Base-by-base conservation (phyloP, 2,888 invertebrate genomes). In the Eremobia ochroleuca region DNA sequence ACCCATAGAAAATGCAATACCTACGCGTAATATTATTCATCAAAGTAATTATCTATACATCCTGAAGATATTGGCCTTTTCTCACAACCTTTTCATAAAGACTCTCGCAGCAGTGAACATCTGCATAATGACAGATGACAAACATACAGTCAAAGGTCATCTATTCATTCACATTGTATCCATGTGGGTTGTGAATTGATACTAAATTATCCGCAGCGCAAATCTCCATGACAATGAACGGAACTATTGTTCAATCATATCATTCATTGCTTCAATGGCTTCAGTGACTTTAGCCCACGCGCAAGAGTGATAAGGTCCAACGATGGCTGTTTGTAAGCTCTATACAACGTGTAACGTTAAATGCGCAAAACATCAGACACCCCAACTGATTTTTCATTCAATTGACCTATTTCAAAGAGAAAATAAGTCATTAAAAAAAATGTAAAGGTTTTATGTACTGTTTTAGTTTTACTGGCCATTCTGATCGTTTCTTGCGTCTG, bases 271-370 rank as follows among this genome's bases (percentile, higher is more conserved):
- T 79, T 46, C 55, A 40, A 55, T 34, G 2, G 18, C 49, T 49
- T 49, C 49, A 64, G 40, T 37, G 21, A 34, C 34, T 64, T 64
- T 13, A n/a, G 40, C 46, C 46, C 46, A 67, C 40, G 59, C 49
- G n/a, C n/a, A 25, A 21, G 15, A 77, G n/a, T 49, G 2, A 4
- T 77, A 77, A 77, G 67, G 66, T 78, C 61, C 61, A 67, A 8
- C 11, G 49, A 34, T 67, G 13, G 21, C 8, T 4, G 0, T 77
- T 31, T 67, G 15, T 31, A 61, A 25, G 6, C 6, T 28, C 6
- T 28, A 43, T 40, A 13, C 5, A 9, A n/a, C n/a, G n/a, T n/a
- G n/a, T n/a, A n/a, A n/a, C n/a, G n/a, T n/a, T n/a, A n/a, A n/a
- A n/a, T n/a, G n/a, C n/a, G n/a, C n/a, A n/a, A n/a, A n/a, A n/a